Conservation (phyloP, 2,888 invertebrate genomes). For the Tiliacea aurago region DNA sequence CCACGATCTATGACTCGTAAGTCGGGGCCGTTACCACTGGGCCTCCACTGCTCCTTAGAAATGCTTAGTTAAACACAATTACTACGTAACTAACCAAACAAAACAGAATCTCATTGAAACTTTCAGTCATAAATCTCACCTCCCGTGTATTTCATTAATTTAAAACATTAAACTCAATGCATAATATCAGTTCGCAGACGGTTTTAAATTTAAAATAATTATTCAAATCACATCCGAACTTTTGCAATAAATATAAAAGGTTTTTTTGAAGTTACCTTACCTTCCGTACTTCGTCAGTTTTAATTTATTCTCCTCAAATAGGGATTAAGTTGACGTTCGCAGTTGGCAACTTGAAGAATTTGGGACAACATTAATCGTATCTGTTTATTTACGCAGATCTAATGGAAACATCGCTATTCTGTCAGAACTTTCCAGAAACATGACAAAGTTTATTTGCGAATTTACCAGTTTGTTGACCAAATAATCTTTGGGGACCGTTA, state of each 20-base stretch:
- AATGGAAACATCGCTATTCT: constrained; percentile 41
- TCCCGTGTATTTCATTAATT: constrained; percentile 54
- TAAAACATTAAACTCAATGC: constrained; percentile 54
- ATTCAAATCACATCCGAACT: constrained; percentile 72
- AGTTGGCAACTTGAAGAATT: constrained; percentile 51
- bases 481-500: neutral
- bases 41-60: too few relatives aligned
- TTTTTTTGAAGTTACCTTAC: constrained; percentile 57
- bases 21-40: too few relatives aligned
- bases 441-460: constrained; percentile 14
- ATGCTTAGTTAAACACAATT: constrained; percentile 24
- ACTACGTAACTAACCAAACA: constrained; percentile 20
- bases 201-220: constrained; percentile 71
- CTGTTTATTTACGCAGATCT: constrained; percentile 47
- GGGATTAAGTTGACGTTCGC: constrained; percentile 54
- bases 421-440: constrained; percentile 33
- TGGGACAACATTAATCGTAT: constrained; percentile 51
- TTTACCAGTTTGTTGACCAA: constrained; percentile 1
- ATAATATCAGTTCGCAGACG: constrained; percentile 56
- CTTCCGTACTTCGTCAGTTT: constrained; percentile 51
- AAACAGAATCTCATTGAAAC: constrained; percentile 53
- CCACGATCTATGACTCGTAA: too few relatives aligned
- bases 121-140: constrained; percentile 50
- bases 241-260: constrained; percentile 70
- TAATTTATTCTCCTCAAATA: constrained; percentile 63